Base-by-base conservation (phyloP, 2,113 vertebrate species). In the Neolamprologus sp. region DNA sequence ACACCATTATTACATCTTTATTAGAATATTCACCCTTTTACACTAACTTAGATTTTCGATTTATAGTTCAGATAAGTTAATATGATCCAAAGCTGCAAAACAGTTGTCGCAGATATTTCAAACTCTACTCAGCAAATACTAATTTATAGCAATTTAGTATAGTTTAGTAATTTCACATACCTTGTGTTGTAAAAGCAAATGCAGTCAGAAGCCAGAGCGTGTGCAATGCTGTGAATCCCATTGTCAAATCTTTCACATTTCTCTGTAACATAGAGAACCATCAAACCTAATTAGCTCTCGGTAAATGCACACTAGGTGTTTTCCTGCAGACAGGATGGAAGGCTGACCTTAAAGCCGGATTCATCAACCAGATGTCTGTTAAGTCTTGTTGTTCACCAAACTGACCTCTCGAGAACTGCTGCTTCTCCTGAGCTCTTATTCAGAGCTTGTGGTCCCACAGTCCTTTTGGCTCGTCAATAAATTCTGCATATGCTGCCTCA, bases 121-220 rank as follows among this genome's bases (percentile, higher is more conserved):
- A 33, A 51, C 14, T 51, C 45, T n/a, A n/a, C 17, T 51, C 26
- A 31, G 7, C 3, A n/a, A 51, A 31, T 51, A 51, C 23, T 49
- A 49, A 17, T 35, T 63, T n/a, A 75, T 31, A 78, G 26, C 33
- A 6, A 31, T 78, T 78, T 51, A 63, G 58, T 35, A n/a, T 63
- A 35, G 31, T 63, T 19, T 49, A 78, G 26, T 78, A 51, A 13
- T 78, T 51, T 51, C 26, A 63, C 87, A 4, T 83, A 95, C 95
- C 94, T 94, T 92, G 90, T 60, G 71, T 81, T 31, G 93, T 82
- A 7, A 86, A 21, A 54, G 75, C 37, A 19, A 88, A 73, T 2
- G 83, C 75, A 12, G 33, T 16, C 5, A 91, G 37, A 57, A 95
- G 86, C 79, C 84, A 89, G 42, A 92, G 19, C 3, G 9, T 12